These are phyloP conservation scores for Drosophila monieri DNA, from an alignment of 2,888 invertebrate species.

Conservation along the genomic window DNA sequence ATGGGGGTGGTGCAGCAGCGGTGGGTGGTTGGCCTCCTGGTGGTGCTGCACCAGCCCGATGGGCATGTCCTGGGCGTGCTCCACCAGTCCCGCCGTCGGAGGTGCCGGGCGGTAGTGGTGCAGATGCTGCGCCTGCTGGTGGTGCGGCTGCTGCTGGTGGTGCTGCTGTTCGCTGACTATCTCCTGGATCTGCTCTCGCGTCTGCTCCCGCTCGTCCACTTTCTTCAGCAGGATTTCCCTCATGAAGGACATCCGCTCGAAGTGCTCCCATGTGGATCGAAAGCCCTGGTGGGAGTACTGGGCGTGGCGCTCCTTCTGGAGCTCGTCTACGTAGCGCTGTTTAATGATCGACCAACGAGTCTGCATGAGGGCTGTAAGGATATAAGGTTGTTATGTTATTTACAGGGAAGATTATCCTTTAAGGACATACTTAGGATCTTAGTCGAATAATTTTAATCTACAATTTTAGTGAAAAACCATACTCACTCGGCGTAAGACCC, in stretches of 20 bases:
- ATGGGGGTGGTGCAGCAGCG: conserved; percentile 61
- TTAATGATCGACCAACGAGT: conserved; percentile 82
- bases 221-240: conserved; percentile 78
- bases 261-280: conserved; percentile 81
- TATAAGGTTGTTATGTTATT: not conserved
- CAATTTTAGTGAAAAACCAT: not conserved
- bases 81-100: conserved; percentile 48
- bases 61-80: conserved; percentile 74
- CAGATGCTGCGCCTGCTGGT: conserved; percentile 56
- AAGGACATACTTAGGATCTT: not conserved
- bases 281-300: conserved; percentile 75
- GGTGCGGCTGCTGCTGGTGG: conserved; percentile 70
- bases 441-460: not conserved
- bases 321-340: conserved; percentile 80
- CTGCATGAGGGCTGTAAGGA: conserved; percentile 74
- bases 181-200: conserved; percentile 81
- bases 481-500: conserved; percentile 80
- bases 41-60: conserved; percentile 72
- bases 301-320: conserved; percentile 81
- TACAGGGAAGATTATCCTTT: not conserved
- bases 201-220: conserved; percentile 81
- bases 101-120: conserved; percentile 58
- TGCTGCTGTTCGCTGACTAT: conserved; percentile 82
- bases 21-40: conserved; percentile 52
- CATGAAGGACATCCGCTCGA: conserved; percentile 82